Evolutionary conservation across 1,140 invertebrate genomes (phyloP), one percentile per base, ranked within the genome.

Genomic region (Anadara kagoshimensis): DNA sequence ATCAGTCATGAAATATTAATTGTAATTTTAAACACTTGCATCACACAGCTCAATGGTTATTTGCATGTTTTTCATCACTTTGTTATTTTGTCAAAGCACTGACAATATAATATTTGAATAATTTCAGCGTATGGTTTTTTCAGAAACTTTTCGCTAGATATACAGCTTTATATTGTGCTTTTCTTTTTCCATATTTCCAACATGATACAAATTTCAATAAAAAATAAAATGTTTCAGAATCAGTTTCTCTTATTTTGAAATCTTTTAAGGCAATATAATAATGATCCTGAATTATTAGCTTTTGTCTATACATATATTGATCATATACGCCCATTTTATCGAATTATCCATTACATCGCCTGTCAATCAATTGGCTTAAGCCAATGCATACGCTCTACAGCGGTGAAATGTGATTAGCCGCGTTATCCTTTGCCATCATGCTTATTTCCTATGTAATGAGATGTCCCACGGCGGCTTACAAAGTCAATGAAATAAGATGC

Each of bases 261-360:
- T 61, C 54, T 71, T 71, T 59, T 45, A 71, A 36, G 22, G 24
- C 49, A 44, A 51, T 45, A 22, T 59, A 63, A 54, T 63, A 61
- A 71, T 71, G 43, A 71, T 71, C 63, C 63, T 63, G 63, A 71
- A 63, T 63, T 71, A 66, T 66, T 66, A 44, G 63, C 63, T 24
- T 26, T 63, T 71, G 69, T 71, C 41, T 56, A 62, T 26, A 63
- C 41, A 51, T 47, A 63, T 54, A 41, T 8, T 49, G 12, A 18
- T 51, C 29, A 45, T 26, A 45, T 61, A 61, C 69, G 59, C 69
- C 29, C 57, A 8, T n/a, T 41, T 18, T n/a, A 24, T 41, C 20
- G n/a, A 29, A 41, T 29, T 41, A 41, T 41, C 43, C 29, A 41
- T 41, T 59, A 41, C 57, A 20, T 29, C 22, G 36, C 29, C 57